A percentile compares a stretch with the other conserved stretches of the same genome.
Conservation (phyloP, 2,113 vertebrate species). For the Sialia sialis region DNA sequence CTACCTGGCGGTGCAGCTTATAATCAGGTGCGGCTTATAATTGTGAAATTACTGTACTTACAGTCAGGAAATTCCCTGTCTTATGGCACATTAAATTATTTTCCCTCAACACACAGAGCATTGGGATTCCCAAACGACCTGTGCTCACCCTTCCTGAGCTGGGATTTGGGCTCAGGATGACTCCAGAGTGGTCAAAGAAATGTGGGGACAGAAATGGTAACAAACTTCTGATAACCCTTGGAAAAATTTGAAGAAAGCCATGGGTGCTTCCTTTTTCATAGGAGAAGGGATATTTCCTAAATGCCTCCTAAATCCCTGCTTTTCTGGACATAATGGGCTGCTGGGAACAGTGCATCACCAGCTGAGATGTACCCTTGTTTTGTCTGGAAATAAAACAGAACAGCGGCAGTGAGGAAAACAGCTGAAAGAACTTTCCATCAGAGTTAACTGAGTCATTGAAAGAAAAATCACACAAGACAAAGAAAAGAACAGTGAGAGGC, state of each 20-base stretch:
- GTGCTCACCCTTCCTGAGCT: background rate
- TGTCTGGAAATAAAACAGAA: background rate
- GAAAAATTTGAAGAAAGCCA: background rate
- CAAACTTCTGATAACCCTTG: background rate
- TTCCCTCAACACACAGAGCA: background rate
- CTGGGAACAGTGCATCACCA: background rate
- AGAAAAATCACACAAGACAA: conserved; percentile 14
- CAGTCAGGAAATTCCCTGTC: background rate
- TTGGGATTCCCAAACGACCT: background rate
- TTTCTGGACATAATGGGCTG: background rate
- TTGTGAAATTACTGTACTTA: no score
- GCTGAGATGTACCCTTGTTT: background rate
- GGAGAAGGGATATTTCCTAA: background rate
- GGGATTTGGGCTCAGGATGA: background rate
- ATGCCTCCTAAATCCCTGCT: background rate
- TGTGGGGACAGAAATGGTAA: background rate
- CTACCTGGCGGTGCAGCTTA: no score
- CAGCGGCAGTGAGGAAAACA: background rate
- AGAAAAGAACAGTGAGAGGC: background rate
- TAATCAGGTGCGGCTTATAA: no score
- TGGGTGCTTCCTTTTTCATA: accelerated
- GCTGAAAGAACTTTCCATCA: conserved; percentile 17
- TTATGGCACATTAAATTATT: background rate
- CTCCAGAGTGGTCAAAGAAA: background rate
- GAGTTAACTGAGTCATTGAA: background rate